Conservation (phyloP, 2,888 invertebrate genomes). For the Hemaris fuciformis region DNA sequence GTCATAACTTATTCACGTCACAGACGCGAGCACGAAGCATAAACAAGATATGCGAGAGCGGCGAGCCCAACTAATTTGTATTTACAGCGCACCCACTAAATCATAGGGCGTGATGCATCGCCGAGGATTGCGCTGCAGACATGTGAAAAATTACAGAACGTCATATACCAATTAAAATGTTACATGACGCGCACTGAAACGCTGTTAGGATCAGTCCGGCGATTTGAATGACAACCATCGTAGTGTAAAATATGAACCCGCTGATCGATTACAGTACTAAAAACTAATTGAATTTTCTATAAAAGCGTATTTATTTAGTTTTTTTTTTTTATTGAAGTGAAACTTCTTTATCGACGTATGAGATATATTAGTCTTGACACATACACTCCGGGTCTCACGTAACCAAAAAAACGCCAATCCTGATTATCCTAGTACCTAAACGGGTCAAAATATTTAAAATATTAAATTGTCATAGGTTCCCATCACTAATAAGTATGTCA, state of each 20-base stretch:
- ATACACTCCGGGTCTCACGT: too few species aligned
- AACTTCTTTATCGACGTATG: too few species aligned
- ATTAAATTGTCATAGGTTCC: too few species aligned
- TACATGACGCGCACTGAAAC: conserved; percentile 45
- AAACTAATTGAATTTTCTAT: too few species aligned
- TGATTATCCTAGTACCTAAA: too few species aligned
- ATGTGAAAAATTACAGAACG: conserved; percentile 59
- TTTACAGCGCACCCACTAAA: conserved; percentile 46
- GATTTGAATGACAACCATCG: background rate
- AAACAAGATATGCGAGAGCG: conserved; percentile 17
- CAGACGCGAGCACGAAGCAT: background rate
- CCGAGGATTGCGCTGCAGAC: conserved; percentile 27
- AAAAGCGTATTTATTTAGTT: too few species aligned
- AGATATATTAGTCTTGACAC: too few species aligned
- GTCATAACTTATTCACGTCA: background rate
- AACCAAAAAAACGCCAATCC: too few species aligned
- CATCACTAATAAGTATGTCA: too few species aligned
- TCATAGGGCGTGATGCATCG: conserved; percentile 46
- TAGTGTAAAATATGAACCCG: background rate
- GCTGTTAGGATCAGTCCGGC: background rate
- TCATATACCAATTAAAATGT: conserved; percentile 70
- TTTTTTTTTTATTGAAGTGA: too few species aligned
- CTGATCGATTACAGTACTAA: too few species aligned
- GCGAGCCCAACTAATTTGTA: conserved; percentile 49
- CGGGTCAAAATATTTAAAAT: too few species aligned